Percentiles rank a stretch among this genome's conserved stretches.
Evolutionary conservation across 1,140 invertebrate genomes (phyloP).

Genomic region (Drosophila tani): DNA sequence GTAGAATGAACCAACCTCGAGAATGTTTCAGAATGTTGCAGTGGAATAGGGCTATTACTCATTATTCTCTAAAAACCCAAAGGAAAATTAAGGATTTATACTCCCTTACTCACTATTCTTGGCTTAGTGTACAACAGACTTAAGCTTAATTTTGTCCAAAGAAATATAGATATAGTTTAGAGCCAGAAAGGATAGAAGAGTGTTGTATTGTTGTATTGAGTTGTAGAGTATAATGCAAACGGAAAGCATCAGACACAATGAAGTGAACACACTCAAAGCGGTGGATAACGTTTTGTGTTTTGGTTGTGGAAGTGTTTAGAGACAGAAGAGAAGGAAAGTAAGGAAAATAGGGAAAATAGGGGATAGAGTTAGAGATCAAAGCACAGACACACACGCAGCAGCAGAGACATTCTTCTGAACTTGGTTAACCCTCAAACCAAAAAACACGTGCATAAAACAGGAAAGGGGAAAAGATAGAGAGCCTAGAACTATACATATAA

Average conservation of each 20-base stretch:
- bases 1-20: no score
- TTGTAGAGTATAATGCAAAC: slow-evolving; percentile 65
- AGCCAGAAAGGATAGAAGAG: slow-evolving; percentile 61
- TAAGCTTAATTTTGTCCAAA: slow-evolving; percentile 27
- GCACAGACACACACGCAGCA: slow-evolving; percentile 18
- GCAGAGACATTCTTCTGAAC: slow-evolving; percentile 16
- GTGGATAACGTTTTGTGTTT: slow-evolving; percentile 35
- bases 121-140: slow-evolving; percentile 44
- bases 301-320: slow-evolving; percentile 3
- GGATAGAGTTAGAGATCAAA: slow-evolving; percentile 12
- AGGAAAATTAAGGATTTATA: background rate
- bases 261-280: slow-evolving; percentile 76
- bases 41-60: no score
- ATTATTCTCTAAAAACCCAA: background rate
- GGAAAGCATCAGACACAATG: slow-evolving; percentile 70
- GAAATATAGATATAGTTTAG: slow-evolving; percentile 44
- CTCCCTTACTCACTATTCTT: background rate
- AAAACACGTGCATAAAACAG: slow-evolving; percentile 45
- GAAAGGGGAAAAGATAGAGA: slow-evolving; percentile 23
- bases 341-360: slow-evolving; percentile 20
- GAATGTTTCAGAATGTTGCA: no score
- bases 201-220: slow-evolving; percentile 51
- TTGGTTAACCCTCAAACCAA: slow-evolving; percentile 31
- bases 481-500: slow-evolving; percentile 66
- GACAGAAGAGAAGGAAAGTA: slow-evolving; percentile 12